A percentile compares a stretch with the other conserved stretches of the same genome.
phyloP scores from a whole-genome alignment of 2,113 vertebrate genomes.

The Prionailurus bengalensis region DNA sequence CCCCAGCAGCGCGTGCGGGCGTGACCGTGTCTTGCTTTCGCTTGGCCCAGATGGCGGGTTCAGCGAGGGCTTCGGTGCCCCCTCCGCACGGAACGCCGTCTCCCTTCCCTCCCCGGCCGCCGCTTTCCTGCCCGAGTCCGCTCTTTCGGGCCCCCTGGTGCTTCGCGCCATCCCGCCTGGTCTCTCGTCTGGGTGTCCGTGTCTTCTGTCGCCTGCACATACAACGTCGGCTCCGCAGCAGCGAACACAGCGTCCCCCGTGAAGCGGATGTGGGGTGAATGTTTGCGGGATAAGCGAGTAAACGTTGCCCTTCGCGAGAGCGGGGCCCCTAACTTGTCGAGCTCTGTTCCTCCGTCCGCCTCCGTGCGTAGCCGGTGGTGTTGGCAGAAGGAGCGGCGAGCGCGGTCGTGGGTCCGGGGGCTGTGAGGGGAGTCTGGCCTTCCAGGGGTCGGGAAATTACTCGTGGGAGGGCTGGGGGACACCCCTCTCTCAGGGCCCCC shows the following conservation, averaged over 20 bases:
- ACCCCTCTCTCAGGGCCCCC: background rate
- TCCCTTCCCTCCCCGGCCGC: background rate
- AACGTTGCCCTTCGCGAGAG: background rate
- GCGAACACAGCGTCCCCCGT: background rate
- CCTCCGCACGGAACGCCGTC: fast-evolving
- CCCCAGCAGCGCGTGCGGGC: background rate
- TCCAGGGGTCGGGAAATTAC: background rate
- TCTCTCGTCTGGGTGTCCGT: background rate
- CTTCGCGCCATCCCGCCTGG: background rate
- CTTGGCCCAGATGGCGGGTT: background rate
- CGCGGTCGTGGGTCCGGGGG: background rate
- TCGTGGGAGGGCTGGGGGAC: background rate
- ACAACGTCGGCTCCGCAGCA: background rate
- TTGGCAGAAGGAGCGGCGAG: background rate
- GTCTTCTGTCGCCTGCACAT: background rate
- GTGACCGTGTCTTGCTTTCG: background rate
- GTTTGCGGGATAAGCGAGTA: background rate
- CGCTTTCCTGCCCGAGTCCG: background rate
- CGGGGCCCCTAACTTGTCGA: background rate
- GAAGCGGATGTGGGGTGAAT: background rate
- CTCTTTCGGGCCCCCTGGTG: background rate
- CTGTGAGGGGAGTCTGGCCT: background rate
- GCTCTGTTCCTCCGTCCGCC: background rate
- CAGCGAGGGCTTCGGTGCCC: background rate
- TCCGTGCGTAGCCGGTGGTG: background rate